phyloP scores from a whole-genome alignment of 2,888 invertebrate species.

The Boloria euphrosyne region DNA sequence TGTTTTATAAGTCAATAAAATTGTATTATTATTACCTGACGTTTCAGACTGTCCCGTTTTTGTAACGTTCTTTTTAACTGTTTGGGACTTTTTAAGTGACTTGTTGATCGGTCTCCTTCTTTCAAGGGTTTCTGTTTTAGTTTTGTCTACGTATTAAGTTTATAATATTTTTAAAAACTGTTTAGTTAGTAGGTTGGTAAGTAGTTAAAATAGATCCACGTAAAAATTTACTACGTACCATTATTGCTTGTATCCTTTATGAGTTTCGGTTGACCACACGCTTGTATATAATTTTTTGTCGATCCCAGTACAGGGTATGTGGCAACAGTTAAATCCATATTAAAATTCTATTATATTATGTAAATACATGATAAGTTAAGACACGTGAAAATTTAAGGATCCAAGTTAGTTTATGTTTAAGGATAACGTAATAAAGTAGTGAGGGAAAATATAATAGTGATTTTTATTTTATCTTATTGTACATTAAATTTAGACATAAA shows the following conservation, averaged over 20 bases:
- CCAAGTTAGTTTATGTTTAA: no score
- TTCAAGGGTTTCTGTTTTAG: conserved; percentile 1
- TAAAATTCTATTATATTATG: no score
- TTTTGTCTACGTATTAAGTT: conserved; percentile 12
- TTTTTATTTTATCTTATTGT: conserved; percentile 2
- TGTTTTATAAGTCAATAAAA: background rate
- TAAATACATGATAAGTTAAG: no score
- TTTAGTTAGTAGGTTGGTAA: no score
- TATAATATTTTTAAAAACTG: background rate
- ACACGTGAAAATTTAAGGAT: no score
- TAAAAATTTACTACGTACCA: conserved; percentile 31
- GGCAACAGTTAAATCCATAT: conserved; percentile 21
- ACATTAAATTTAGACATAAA: conserved; percentile 13
- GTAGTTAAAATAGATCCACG: no score
- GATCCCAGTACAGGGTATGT: background rate
- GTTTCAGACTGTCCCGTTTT: background rate
- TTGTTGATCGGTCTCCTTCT: conserved; percentile 14
- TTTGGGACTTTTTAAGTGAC: conserved; percentile 8
- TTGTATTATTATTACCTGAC: conserved; percentile 21
- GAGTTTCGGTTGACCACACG: conserved; percentile 37
- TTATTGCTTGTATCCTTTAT: conserved; percentile 31
- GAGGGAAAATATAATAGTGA: background rate
- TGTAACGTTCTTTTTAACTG: conserved; percentile 15
- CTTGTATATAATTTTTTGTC: conserved; percentile 36
- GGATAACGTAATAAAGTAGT: no score